phyloP scores from a whole-genome alignment of 37 sponge, comb jelly and placozoan species.

The Amphimedon queenslandica region DNA sequence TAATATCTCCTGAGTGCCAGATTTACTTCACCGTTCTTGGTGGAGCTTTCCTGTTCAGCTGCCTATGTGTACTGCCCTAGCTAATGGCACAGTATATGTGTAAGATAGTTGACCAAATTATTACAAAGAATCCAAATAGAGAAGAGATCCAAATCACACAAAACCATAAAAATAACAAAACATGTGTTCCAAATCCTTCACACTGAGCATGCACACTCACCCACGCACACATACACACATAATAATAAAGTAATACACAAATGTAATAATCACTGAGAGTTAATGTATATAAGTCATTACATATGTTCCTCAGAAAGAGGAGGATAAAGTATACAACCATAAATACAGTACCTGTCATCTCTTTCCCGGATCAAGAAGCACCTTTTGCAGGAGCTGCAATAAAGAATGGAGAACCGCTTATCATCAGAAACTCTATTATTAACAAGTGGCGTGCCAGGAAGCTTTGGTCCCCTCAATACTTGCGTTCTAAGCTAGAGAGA shows the following conservation, averaged over 20 bases:
- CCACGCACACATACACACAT: too few species aligned
- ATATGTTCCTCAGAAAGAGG: background rate
- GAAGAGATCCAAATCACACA: too few species aligned
- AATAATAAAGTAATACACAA: too few species aligned
- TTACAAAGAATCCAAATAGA: too few species aligned
- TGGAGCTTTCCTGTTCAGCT: background rate
- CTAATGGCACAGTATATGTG: too few species aligned
- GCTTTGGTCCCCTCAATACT: slow-evolving; percentile 67
- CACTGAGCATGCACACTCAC: too few species aligned
- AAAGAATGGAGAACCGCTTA: slow-evolving; percentile 34
- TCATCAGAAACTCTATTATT: slow-evolving; percentile 68
- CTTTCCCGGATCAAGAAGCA: slow-evolving; percentile 1
- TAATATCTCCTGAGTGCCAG: too few species aligned
- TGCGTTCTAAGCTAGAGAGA: slow-evolving; percentile 25
- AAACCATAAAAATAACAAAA: too few species aligned
- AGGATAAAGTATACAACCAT: background rate
- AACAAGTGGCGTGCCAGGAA: slow-evolving; percentile 54
- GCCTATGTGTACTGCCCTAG: background rate
- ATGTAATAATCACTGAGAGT: too few species aligned
- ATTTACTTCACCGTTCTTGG: background rate
- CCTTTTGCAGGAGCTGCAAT: slow-evolving; percentile 50
- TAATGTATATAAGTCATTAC: too few species aligned
- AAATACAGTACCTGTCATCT: background rate
- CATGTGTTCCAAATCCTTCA: too few species aligned
- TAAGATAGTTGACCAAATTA: too few species aligned